phyloP scores from a whole-genome alignment of 2,113 vertebrate species.

The Engystomops pustulosus region DNA sequence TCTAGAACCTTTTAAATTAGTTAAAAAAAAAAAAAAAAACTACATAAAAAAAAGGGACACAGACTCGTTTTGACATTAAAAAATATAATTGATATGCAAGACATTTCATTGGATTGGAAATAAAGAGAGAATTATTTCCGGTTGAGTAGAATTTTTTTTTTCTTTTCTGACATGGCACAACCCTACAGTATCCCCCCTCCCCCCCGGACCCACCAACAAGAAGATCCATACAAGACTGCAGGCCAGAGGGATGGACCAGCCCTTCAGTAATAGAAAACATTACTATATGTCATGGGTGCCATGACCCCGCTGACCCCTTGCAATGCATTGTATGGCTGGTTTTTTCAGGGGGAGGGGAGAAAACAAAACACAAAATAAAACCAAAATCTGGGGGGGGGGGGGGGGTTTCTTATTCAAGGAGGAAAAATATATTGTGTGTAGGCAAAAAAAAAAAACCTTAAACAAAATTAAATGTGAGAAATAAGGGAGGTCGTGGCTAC shows the following conservation, averaged over 20 bases:
- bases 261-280: slow-evolving; percentile 45
- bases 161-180: slow-evolving; percentile 17
- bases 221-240: slow-evolving; percentile 13
- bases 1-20: too few relatives aligned
- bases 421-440: too few relatives aligned
- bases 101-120: slow-evolving; percentile 54
- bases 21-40: neutral
- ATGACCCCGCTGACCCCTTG: slow-evolving; percentile 40
- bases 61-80: slow-evolving; percentile 45
- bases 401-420: too few relatives aligned
- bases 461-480: too few relatives aligned
- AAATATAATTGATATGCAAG: slow-evolving; percentile 59
- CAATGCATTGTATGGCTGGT: slow-evolving; percentile 45
- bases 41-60: neutral
- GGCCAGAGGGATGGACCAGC: slow-evolving; percentile 2
- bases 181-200: slow-evolving; percentile 18
- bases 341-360: neutral
- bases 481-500: too few relatives aligned
- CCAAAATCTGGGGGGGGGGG: too few relatives aligned
- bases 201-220: too few relatives aligned
- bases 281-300: slow-evolving; percentile 54
- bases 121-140: slow-evolving; percentile 28
- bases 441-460: neutral
- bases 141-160: slow-evolving; percentile 2
- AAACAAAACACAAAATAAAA: too few relatives aligned